Base-by-base conservation (phyloP, 2,113 vertebrate species). In the Rhegmatorhina hoffmannsi region DNA sequence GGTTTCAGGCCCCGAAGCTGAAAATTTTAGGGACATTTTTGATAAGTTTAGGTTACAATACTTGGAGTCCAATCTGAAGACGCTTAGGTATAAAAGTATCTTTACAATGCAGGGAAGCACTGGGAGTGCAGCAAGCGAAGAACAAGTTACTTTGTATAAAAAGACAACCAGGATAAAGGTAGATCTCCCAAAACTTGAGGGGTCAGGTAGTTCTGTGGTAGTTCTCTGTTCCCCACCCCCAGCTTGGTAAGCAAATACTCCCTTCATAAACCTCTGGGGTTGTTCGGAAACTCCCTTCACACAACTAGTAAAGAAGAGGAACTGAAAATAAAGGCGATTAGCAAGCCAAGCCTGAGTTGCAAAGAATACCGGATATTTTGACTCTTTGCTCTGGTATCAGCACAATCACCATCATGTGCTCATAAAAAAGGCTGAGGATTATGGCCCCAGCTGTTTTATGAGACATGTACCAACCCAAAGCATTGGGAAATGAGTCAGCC, bases 31-130 rank as follows among this genome's bases (percentile, higher is more conserved):
- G 17, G 15, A 12, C 1, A 0, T 16, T 59, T 81, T 25, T 55
- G n/a, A 2, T 26, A 31, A 58, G 0, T 49, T 58, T 50, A n/a
- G 15, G 2, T 50, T 38, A 34, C 34, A 29, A 1, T n/a, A 38
- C 20, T 18, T 43, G 10, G 25, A 50, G n/a, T 38, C 34, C 44
- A 43, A 56, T 29, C 24, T 26, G 34, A 56, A 44, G 31, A 18
- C 7, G 3, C 44, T 72, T 44, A 47, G 24, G 52, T 52, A 20
- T 12, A 46, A 29, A 87, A 29, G 10, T 28, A 13, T 28, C 19
- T 70, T 60, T 60, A 14, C 2, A 9, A 28, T 18, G 34, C 11
- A 25, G 46, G 21, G 49, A 62, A 89, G 10, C n/a, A 8, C 36
- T 34, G 53, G 33, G 26, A 80, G n/a, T 44, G 18, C 19, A 25